Percentiles rank a stretch among this genome's conserved stretches.
Conservation (phyloP, 2,113 vertebrate genomes). For the Cichladusa arquata region DNA sequence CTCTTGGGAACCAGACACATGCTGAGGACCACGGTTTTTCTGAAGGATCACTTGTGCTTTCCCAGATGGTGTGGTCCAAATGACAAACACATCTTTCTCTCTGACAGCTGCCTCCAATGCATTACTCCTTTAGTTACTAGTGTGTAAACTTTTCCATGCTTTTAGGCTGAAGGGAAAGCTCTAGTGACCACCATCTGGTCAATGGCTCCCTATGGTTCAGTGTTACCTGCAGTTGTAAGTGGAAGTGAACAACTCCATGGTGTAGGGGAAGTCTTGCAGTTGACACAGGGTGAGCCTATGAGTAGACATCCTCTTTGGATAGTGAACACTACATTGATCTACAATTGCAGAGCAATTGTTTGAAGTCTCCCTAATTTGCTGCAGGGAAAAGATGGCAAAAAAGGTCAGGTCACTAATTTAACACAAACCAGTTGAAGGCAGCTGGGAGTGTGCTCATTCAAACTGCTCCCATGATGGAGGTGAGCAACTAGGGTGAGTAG, state of each 20-base stretch:
- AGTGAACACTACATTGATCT: background rate
- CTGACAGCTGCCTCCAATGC: background rate
- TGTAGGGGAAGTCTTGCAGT: background rate
- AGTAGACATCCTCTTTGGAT: background rate
- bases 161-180: background rate
- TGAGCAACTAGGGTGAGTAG: background rate
- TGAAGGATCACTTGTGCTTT: background rate
- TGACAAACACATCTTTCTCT: background rate
- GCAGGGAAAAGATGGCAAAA: background rate
- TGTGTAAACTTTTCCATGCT: background rate
- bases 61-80: background rate
- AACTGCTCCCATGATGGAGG: background rate
- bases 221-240: background rate
- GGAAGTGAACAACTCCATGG: background rate
- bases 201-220: background rate
- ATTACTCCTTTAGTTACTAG: background rate
- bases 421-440: background rate
- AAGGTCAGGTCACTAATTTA: background rate
- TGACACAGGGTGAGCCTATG: background rate
- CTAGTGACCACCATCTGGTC: background rate
- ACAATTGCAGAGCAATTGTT: background rate
- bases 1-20: background rate
- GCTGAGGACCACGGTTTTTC: fast-evolving
- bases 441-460: background rate
- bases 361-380: background rate